Evolutionary conservation across 2,797 vertebrate species (phyloP).

Genomic region (Sternarchorhynchus goeldii): DNA sequence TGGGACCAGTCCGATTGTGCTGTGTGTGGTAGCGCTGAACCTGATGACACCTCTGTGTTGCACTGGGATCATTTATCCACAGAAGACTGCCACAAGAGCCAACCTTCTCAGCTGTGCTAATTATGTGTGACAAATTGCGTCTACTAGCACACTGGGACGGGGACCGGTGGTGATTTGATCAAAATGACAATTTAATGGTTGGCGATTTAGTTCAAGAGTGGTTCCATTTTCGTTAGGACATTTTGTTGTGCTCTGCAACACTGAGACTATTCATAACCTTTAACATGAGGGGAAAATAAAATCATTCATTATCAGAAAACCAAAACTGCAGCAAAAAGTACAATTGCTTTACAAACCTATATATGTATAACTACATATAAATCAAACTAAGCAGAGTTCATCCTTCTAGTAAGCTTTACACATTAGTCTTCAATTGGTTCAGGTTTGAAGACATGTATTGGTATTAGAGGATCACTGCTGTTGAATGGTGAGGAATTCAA

Average conservation of each 20-base stretch:
- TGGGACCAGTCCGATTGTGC: conserved; percentile 23
- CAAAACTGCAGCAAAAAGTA: not conserved
- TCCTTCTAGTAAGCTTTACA: not conserved
- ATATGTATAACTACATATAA: too few relatives aligned
- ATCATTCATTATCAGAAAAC: not conserved
- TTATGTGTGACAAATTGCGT: conserved; percentile 48
- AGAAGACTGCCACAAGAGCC: conserved; percentile 22
- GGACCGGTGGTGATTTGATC: conserved; percentile 21
- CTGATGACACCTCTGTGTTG: conserved; percentile 39
- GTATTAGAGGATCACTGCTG: not conserved
- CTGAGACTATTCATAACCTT: not conserved
- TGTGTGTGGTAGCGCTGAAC: conserved; percentile 15
- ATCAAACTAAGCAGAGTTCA: too few relatives aligned
- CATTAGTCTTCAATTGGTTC: not conserved
- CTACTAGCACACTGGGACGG: conserved; percentile 31
- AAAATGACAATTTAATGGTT: conserved; percentile 31
- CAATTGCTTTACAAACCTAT: too few relatives aligned
- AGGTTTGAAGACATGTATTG: not conserved
- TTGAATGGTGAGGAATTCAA: conserved; percentile 2
- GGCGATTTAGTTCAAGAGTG: not conserved
- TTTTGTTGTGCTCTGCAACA: not conserved
- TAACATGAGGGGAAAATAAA: not conserved
- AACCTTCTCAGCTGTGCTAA: conserved; percentile 42
- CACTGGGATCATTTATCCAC: conserved; percentile 40
- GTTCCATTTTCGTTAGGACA: not conserved